A percentile compares a stretch with the other conserved stretches of the same genome.
Evolutionary conservation across 2,797 vertebrate genomes (phyloP).

Genomic region (Anguilla megastoma): DNA sequence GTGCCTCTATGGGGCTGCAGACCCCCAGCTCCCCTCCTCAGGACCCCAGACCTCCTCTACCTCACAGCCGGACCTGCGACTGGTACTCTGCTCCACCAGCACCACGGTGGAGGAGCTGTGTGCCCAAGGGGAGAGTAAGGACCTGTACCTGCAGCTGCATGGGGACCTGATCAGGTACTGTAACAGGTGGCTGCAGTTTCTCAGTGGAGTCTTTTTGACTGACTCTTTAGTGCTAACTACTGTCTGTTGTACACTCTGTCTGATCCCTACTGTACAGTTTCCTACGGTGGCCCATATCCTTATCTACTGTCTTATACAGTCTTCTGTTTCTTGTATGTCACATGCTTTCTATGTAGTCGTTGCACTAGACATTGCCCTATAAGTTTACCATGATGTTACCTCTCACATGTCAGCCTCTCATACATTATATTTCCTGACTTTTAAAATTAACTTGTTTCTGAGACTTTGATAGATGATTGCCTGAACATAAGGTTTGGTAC

Average conservation of each 20-base stretch:
- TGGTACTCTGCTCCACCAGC: constrained; percentile 89
- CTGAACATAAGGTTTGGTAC: not conserved
- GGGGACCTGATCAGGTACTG: constrained; percentile 89
- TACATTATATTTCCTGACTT: not conserved
- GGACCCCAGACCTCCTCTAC: constrained; percentile 67
- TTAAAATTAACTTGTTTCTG: not conserved
- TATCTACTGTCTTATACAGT: not conserved
- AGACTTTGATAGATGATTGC: not conserved
- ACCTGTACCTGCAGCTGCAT: constrained; percentile 88
- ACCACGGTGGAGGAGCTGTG: constrained; percentile 87
- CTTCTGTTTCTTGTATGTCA: not conserved
- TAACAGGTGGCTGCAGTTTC: not conserved
- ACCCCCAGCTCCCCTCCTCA: constrained; percentile 65
- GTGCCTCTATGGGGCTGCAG: constrained; percentile 77
- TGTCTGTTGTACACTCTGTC: not conserved
- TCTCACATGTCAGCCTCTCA: not conserved
- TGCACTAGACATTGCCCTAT: not conserved
- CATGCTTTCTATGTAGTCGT: not conserved
- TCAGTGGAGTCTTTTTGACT: not conserved
- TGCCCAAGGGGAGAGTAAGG: constrained; percentile 76
- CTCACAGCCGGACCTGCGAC: constrained; percentile 78
- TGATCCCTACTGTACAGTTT: not conserved
- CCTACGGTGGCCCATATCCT: not conserved
- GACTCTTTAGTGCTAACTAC: no score
- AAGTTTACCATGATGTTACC: not conserved